Evolutionary conservation across 2,888 invertebrate species (phyloP).

Genomic region (Drosophila nigricruria): DNA sequence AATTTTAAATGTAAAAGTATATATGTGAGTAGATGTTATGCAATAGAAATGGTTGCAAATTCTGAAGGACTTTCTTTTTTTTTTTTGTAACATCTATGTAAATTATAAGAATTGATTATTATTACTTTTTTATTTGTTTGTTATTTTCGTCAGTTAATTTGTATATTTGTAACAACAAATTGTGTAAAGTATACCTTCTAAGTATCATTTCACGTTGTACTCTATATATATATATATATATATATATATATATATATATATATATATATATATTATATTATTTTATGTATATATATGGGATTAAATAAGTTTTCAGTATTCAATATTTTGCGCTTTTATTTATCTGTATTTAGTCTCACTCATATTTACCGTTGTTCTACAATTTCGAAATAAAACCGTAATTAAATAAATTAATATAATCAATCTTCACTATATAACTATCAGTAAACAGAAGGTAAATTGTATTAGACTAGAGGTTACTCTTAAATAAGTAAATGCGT

Average conservation of each 20-base stretch:
- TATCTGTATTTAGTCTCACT: slow-evolving; percentile 67
- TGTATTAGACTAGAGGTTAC: slow-evolving; percentile 31
- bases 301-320: slow-evolving; percentile 44
- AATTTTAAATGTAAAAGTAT: neutral
- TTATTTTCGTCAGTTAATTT: neutral
- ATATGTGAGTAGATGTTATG: neutral
- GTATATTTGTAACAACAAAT: slow-evolving; percentile 18
- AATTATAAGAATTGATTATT: slow-evolving; percentile 1
- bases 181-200: slow-evolving; percentile 32
- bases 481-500: neutral
- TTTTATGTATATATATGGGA: slow-evolving; percentile 5
- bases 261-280: neutral
- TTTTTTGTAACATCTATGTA: neutral
- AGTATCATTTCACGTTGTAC: slow-evolving; percentile 41
- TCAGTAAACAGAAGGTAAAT: slow-evolving; percentile 7
- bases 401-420: slow-evolving; percentile 2
- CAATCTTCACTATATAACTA: neutral
- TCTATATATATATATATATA: slow-evolving; percentile 20
- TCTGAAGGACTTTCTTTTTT: neutral
- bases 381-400: slow-evolving; percentile 17
- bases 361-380: slow-evolving; percentile 62
- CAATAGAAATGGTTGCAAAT: neutral
- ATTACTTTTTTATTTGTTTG: neutral
- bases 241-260: slow-evolving; percentile 10
- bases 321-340: slow-evolving; percentile 47